Percentiles rank a stretch among this genome's conserved stretches.
Evolutionary conservation across 2,888 invertebrate genomes (phyloP).

Genomic region (Microplitis manilae): DNA sequence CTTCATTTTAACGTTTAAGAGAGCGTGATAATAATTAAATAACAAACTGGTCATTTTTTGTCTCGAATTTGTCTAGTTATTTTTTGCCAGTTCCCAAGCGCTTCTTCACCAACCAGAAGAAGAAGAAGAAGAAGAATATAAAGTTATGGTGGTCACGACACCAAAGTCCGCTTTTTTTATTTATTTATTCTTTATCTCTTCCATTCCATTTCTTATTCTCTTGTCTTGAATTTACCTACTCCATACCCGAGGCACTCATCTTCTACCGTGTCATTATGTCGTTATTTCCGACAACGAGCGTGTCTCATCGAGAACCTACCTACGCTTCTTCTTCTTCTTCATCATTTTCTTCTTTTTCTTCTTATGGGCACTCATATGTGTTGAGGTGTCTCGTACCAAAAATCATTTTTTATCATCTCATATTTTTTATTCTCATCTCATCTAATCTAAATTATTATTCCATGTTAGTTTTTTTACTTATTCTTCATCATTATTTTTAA

Average conservation of each 20-base stretch:
- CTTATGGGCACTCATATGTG: background rate
- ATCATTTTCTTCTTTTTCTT: background rate
- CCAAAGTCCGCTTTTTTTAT: conserved; percentile 19
- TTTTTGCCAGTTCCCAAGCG: no score
- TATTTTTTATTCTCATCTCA: background rate
- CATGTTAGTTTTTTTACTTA: background rate
- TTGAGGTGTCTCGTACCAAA: conserved; percentile 5
- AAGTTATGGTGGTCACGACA: conserved; percentile 15
- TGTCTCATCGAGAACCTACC: conserved; percentile 62
- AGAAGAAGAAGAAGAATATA: conserved; percentile 14
- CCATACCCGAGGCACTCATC: conserved; percentile 64
- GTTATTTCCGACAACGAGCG: conserved; percentile 71
- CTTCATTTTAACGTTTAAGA: conserved; percentile 62
- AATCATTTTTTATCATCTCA: conserved; percentile 7
- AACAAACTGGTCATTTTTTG: conserved; percentile 5
- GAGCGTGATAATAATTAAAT: conserved; percentile 49
- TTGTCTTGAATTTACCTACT: conserved; percentile 65
- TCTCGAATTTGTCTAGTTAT: no score
- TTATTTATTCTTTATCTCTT: background rate
- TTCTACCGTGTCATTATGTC: conserved; percentile 70
- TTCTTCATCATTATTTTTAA: background rate
- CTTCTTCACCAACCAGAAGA: background rate
- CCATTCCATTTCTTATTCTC: conserved; percentile 10
- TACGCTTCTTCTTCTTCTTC: conserved; percentile 24
- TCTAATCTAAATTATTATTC: background rate